Conservation (phyloP, 2,113 vertebrate genomes). For the Psettodes erumei region DNA sequence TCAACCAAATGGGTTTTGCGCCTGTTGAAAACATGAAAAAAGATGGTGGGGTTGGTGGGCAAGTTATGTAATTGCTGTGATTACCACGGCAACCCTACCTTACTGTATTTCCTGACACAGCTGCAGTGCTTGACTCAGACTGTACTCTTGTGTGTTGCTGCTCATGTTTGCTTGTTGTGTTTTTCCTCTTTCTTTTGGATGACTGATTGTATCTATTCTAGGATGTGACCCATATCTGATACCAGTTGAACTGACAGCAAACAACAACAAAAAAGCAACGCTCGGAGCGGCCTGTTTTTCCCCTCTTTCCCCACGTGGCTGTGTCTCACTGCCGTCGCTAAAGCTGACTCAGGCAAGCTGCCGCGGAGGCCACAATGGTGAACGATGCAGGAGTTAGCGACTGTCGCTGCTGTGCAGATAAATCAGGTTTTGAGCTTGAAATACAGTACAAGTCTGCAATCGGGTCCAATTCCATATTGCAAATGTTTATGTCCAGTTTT, state of each 20-base stretch:
- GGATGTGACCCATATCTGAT: slow-evolving; percentile 50
- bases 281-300: slow-evolving; percentile 9
- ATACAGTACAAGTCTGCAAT: neutral
- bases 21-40: no score
- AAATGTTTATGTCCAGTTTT: neutral
- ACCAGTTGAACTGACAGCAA: slow-evolving; percentile 39
- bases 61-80: no score
- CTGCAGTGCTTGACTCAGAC: neutral
- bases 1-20: no score
- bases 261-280: slow-evolving; percentile 1
- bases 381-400: neutral
- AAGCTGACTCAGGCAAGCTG: slow-evolving; percentile 14
- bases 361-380: neutral
- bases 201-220: slow-evolving; percentile 37
- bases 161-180: slow-evolving; percentile 11
- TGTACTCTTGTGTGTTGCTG: slow-evolving; percentile 18
- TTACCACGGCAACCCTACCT: no score
- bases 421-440: neutral
- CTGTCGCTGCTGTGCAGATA: neutral
- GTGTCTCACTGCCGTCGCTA: slow-evolving; percentile 5
- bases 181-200: slow-evolving; percentile 8
- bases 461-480: neutral
- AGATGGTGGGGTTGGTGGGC: no score
- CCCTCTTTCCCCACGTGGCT: slow-evolving; percentile 6
- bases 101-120: slow-evolving; percentile 11